Base-by-base conservation (phyloP, 1,140 invertebrate species). In the Orchestia grillus region DNA sequence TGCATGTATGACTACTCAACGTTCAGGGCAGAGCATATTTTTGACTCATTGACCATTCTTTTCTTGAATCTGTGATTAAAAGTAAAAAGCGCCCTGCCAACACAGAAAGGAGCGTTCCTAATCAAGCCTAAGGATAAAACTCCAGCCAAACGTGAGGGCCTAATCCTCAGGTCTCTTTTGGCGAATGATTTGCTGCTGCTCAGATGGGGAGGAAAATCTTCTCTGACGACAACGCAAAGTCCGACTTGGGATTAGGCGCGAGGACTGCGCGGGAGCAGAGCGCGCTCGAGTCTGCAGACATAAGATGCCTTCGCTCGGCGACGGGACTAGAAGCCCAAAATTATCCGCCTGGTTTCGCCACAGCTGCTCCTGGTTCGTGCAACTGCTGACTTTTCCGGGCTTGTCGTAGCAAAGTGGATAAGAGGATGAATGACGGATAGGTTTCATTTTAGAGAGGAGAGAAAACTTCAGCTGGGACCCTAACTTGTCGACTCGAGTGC, bases 101-200 rank as follows among this genome's bases (percentile, higher is more conserved):
- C 62, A 77, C 62, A 15, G 62, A 36, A 77, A 77, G 62, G 62
- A 42, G 88, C 88, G 88, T 90, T 90, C 43, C 15, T 90, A 90
- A 90, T 90, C 88, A 94, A 44, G 23, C 43, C 44, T 45, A 8
- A n/a, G 36, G 92, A 94, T 94, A 94, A 94, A 94, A 94, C 41
- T 94, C 44, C 92, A 47, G 43, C 92, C 92, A 40, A 47, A 94
- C 92, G 92, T 94, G 44, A 94, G 92, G 92, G 23, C 8, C 41
- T 45, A 94, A 94, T 94, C 92, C 44, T 36, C 44, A 44, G 44
- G 92, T 47, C 92, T 44, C 92, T 94, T 94, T 94, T 94, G 92
- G 43, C 92, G 92, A 44, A 94, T 94, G 92, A 94, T 94, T 94
- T 94, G 92, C 92, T 45, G 92, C 92, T 45, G 41, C 92, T 94